Evolutionary conservation across 2,888 invertebrate species (phyloP).

Genomic region (Drymonia ruficornis): DNA sequence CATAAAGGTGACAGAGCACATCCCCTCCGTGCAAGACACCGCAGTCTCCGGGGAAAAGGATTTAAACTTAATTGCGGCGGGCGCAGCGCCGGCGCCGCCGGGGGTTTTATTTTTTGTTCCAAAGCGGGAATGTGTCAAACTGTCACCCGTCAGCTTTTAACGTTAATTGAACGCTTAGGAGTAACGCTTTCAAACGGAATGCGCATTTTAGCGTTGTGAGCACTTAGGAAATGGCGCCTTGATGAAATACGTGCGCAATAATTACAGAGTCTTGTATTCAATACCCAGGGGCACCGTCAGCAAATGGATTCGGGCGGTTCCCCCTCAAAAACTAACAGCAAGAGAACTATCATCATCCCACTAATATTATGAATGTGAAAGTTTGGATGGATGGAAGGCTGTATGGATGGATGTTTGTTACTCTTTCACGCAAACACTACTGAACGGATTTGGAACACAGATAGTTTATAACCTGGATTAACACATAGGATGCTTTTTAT

Average conservation of each 20-base stretch:
- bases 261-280: conserved; percentile 40
- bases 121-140: conserved; percentile 15
- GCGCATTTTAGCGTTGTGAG: neutral
- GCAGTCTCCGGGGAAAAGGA: conserved; percentile 6
- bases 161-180: conserved; percentile 20
- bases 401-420: too few relatives aligned
- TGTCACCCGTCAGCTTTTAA: conserved; percentile 19
- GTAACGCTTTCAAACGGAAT: conserved; percentile 6
- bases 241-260: neutral
- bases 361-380: too few relatives aligned
- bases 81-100: conserved; percentile 8
- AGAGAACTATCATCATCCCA: too few relatives aligned
- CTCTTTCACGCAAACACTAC: too few relatives aligned
- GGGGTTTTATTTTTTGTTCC: conserved; percentile 11
- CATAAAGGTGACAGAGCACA: too few relatives aligned
- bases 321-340: too few relatives aligned
- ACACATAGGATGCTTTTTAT: too few relatives aligned
- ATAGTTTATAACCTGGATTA: too few relatives aligned
- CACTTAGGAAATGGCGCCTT: neutral
- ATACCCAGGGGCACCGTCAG: too few relatives aligned
- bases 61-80: conserved; percentile 28
- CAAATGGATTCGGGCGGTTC: too few relatives aligned
- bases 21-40: neutral
- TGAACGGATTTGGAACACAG: too few relatives aligned
- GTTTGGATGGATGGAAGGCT: too few relatives aligned